Percentiles rank a stretch among this genome's conserved stretches.
Evolutionary conservation across 2,888 invertebrate genomes (phyloP).

Genomic region (Acanthopleura granulata): DNA sequence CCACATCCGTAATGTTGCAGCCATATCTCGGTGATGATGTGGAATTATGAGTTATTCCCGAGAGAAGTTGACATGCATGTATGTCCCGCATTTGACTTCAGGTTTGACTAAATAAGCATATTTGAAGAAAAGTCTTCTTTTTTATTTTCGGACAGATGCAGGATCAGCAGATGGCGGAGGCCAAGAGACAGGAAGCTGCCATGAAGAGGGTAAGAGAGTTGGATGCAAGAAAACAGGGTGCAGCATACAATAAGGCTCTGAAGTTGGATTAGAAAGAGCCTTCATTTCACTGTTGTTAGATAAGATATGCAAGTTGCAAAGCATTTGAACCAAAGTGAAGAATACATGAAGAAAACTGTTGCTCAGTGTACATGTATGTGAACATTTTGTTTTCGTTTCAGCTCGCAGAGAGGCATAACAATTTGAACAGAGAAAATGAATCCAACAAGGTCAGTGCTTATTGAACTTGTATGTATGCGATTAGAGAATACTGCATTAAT

Average conservation of each 20-base stretch:
- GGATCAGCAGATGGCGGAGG: conserved; percentile 42
- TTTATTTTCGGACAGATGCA: conserved; percentile 30
- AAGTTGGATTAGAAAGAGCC: too few relatives aligned
- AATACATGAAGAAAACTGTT: too few relatives aligned
- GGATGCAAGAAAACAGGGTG: too few relatives aligned
- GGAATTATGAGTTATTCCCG: too few relatives aligned
- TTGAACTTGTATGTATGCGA: background rate
- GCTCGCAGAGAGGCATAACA: background rate
- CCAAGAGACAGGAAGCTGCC: conserved; percentile 42
- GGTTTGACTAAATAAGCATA: background rate
- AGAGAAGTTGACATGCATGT: too few relatives aligned
- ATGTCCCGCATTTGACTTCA: background rate
- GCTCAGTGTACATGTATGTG: background rate
- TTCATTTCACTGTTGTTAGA: too few relatives aligned
- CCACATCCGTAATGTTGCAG: too few relatives aligned
- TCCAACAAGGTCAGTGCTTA: conserved; percentile 1
- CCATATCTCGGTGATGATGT: too few relatives aligned
- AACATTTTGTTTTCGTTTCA: background rate
- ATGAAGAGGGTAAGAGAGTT: conserved; percentile 44
- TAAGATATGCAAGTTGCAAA: too few relatives aligned
- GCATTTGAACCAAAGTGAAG: too few relatives aligned
- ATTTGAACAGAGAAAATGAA: conserved; percentile 2
- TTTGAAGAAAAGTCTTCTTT: background rate
- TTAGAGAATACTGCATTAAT: background rate
- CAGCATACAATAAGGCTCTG: too few relatives aligned